phyloP scores from a whole-genome alignment of 92 coral and sea anemone species.

The Siderastrea siderea region DNA sequence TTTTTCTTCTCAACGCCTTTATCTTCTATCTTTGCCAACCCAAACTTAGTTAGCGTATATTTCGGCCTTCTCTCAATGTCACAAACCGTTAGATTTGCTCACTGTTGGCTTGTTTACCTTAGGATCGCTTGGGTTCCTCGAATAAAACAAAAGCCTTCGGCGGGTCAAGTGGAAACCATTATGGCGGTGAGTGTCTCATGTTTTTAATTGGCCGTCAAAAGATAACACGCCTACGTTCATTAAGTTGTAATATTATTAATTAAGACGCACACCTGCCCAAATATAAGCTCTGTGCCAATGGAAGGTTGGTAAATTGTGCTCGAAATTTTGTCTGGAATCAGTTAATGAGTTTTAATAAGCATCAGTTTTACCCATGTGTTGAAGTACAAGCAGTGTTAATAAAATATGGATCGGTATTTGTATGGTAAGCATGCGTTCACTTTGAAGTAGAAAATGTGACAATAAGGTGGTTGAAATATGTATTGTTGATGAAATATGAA shows the following conservation, averaged over 20 bases:
- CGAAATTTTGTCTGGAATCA: neutral
- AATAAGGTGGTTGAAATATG: no score
- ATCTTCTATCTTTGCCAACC: neutral
- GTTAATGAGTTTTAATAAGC: no score
- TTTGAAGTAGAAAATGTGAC: no score
- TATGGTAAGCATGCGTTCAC: no score
- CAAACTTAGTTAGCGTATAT: neutral
- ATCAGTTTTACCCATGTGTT: no score
- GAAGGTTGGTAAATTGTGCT: neutral
- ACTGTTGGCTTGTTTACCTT: slow-evolving; percentile 7
- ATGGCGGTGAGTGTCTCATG: slow-evolving; percentile 34
- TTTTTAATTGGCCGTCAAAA: slow-evolving; percentile 12
- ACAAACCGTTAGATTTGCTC: neutral
- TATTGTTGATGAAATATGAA: no score
- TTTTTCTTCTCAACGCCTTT: neutral
- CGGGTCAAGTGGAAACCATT: slow-evolving; percentile 40
- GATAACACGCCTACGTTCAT: neutral
- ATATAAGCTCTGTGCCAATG: neutral
- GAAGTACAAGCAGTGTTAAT: no score
- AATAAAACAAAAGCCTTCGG: slow-evolving; percentile 54
- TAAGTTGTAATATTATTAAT: neutral
- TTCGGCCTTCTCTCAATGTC: neutral
- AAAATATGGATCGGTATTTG: no score
- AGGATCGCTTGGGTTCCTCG: slow-evolving; percentile 70
- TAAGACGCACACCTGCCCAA: neutral